Evolutionary conservation across 2,113 vertebrate genomes (phyloP), one percentile per base, ranked within the genome.

Genomic region (Otis tarda): DNA sequence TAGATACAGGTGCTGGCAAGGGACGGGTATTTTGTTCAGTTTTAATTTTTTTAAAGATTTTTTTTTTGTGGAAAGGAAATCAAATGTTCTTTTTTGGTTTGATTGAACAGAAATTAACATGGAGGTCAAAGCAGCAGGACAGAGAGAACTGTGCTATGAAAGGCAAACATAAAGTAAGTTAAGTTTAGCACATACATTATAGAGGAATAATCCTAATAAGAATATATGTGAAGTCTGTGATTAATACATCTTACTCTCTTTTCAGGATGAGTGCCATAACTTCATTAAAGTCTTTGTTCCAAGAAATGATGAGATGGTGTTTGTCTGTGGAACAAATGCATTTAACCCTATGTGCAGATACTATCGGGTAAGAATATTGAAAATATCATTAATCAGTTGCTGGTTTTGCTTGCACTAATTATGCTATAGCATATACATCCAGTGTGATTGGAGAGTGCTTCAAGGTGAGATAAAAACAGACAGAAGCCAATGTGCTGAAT

Each of bases 281-380:
- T 99, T 99, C 95, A 99, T 99, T 97, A 99, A 99, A 98, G 99
- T 99, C 68, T 98, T 99, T 97, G 99, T 99, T 94, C 99, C 99
- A 89, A 98, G 99, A 98, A 99, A 99, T 4, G 99, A 99, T 28
- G 99, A 99, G 95, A 98, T 99, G 97, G 99, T 99, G 68, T 99
- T 99, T 97, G 99, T 99, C 92, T 99, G 99, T 68, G 99, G 99
- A 39, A 99, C 99, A 92, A 99, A 99, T 52, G 99, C 99, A 12
- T 99, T 99, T 97, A 99, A 99, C 97, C 99, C 99, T 25, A 99
- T 99, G 99, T 99, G 99, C 98, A 98, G 99, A 98, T 99, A 99
- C 97, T 99, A 99, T 79, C 98, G 98, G 98, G 99, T 99, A 96
- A 98, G 99, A 95, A 52, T 8, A 49, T 5, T 91, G 92, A 65